These are phyloP conservation scores for Hippocampus abdominalis DNA, from an alignment of 2,113 vertebrate species.

Conservation along the genomic window DNA sequence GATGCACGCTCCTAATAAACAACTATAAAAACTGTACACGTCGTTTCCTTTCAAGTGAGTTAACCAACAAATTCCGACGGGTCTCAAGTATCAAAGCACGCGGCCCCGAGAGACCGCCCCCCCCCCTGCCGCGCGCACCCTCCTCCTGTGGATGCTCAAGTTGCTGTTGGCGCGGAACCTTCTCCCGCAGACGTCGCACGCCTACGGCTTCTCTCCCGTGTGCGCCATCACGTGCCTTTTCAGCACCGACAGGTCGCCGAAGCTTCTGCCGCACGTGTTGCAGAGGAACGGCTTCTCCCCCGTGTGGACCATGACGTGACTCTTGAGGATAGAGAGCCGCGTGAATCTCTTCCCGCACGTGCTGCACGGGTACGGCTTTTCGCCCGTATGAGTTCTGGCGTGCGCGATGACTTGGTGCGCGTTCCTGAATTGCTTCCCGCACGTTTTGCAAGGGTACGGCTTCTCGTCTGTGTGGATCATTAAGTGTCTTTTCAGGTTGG, in stretches of 20 bases:
- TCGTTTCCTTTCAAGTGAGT: background rate
- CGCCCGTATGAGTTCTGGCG: constrained; percentile 7
- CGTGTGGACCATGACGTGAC: constrained; percentile 3
- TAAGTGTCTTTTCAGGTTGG: constrained; percentile 1
- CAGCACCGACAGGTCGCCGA: background rate
- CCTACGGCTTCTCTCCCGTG: constrained; percentile 7
- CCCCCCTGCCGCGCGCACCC: background rate
- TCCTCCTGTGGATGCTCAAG: constrained; percentile 4
- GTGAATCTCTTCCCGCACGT: constrained; percentile 1
- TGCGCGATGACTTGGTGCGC: background rate
- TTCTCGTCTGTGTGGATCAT: constrained; percentile 9
- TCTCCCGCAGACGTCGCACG: constrained; percentile 3
- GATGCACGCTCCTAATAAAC: too few species aligned
- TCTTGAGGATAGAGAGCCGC: constrained; percentile 1
- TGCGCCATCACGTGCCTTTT: constrained; percentile 9
- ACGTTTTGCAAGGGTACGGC: constrained; percentile 2
- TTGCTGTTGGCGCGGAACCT: constrained; percentile 2
- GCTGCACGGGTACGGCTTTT: background rate
- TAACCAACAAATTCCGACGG: background rate
- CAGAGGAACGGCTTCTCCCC: constrained; percentile 9
- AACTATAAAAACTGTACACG: too few species aligned
- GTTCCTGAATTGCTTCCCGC: background rate
- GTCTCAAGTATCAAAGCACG: background rate
- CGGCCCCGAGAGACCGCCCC: background rate
- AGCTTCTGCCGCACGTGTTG: constrained; percentile 1